Evolutionary conservation across 2,888 invertebrate species (phyloP), one percentile per base, ranked within the genome.

Genomic region (Pseudolycoriella hygida): DNA sequence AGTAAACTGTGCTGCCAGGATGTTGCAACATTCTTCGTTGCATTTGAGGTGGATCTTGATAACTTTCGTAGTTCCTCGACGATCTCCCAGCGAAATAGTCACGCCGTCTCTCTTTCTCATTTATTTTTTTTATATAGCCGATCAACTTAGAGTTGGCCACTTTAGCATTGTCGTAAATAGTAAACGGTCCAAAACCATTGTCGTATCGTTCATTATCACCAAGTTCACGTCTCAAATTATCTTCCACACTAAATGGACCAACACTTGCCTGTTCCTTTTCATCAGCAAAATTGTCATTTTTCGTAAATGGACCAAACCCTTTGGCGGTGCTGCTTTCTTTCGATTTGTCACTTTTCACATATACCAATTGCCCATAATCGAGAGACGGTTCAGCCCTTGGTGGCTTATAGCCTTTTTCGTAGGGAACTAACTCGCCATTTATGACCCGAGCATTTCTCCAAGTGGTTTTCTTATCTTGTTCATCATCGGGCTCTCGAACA

Each of bases 371-470:
- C 2, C 51, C 51, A 25, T 38, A 41, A n/a, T 42, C 46, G 11
- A 17, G 14, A 31, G 32, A 8, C 18, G 31, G 49, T 57, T 56
- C 58, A 41, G 73, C 74, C 50, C 72, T 73, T 2, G 76, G 74
- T 42, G 78, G 77, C 49, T 72, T 71, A 51, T 77, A 76, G 5
- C 75, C 78, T 54, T 77, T 73, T 42, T 80, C 80, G 53, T 83
- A 81, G 15, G 83, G 81, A 40, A 82, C 69, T 43, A 89, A 63
- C 59, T 84, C 77, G 45, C 85, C 84, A 56, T 89, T 87, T 40
- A 89, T 83, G 12, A 89, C 87, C 50, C 88, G 71, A 1, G 88
- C 89, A 61, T 89, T 89, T 45, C 89, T 71, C 88, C 88, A 89
- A 1, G 79, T 80, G 58, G 83, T 82, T 31, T 58, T 62, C 51